Base-by-base conservation (phyloP, 2,113 vertebrate genomes). In the Myocastor coypus region DNA sequence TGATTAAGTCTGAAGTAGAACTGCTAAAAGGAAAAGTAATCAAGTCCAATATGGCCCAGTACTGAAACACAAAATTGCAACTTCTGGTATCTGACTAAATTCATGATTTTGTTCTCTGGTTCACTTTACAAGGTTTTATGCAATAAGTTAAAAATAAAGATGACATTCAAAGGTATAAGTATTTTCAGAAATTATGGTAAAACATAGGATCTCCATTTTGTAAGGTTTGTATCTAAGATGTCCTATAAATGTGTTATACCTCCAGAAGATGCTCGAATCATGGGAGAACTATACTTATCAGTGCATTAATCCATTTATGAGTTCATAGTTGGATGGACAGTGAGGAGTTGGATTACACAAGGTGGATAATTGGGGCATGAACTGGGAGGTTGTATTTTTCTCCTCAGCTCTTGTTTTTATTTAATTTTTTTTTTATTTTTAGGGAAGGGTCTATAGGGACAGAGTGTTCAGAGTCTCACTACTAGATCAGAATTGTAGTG, bases 1-100 rank as follows among this genome's bases (percentile, higher is more conserved):
- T 95, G 32, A 91, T 92, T 91, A 83, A 92, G 66, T 24, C 42
- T 87, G n/a, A 89, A 91, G 87, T 80, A 87, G 85, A 85, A 78
- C 87, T 89, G 30, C 50, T 85, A 77, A 87, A 66, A 92, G 7
- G 52, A 42, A 87, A 90, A 85, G 46, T 83, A 82, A 73, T 71
- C 61, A 75, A 81, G 52, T 87, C 28, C 37, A 88, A 2, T 59
- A 59, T 89, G 42, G 30, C 63, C 50, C 63, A 37, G 40, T 68
- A 19, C 50, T 73, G 52, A 90, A 85, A 90, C 30, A 66, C 11
- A 94, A 52, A 91, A 89, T 66, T 90, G 24, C 28, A 71, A 42
- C 83, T 94, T 92, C 63, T 93, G 64, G 92, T 61, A 59, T 92
- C 96, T 91, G 6, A 88, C 7, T 34, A 46, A 87, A 84, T 57